Conservation (phyloP, 2,888 invertebrate genomes). For the Stomorhina lunata region DNA sequence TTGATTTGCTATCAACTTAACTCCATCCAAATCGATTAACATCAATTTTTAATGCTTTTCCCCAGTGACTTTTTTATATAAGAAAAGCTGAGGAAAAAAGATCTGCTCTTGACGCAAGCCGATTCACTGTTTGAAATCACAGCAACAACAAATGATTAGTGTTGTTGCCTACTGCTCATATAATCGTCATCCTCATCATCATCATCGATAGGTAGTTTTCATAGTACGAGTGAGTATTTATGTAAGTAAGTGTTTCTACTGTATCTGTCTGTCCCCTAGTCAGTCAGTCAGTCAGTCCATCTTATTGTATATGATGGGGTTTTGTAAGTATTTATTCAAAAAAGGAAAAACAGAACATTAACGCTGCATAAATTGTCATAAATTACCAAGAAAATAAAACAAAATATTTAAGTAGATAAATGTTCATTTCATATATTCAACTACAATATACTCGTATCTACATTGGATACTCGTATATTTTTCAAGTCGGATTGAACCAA, state of each 20-base stretch:
- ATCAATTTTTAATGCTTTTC: constrained; percentile 62
- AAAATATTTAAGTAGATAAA: constrained; percentile 20
- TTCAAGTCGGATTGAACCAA: too few species aligned
- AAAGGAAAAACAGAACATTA: constrained; percentile 72
- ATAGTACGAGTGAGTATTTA: too few species aligned
- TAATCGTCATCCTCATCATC: too few species aligned
- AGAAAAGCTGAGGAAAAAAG: constrained; percentile 30
- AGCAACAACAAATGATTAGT: constrained; percentile 6
- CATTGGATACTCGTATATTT: background rate
- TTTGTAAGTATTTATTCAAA: constrained; percentile 33
- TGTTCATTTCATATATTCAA: background rate
- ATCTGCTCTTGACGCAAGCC: constrained; percentile 53
- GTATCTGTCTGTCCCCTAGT: background rate
- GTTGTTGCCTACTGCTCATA: background rate
- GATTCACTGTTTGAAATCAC: constrained; percentile 47
- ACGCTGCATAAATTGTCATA: constrained; percentile 79
- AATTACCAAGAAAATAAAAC: constrained; percentile 71
- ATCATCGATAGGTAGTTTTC: too few species aligned
- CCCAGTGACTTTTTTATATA: constrained; percentile 56
- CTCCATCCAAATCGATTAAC: constrained; percentile 64
- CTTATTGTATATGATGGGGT: constrained; percentile 29
- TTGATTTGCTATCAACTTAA: constrained; percentile 32
- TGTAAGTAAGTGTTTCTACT: background rate
- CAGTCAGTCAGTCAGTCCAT: background rate
- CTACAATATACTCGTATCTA: background rate